Evolutionary conservation across 2,888 invertebrate genomes (phyloP), one percentile per base, ranked within the genome.

Genomic region (Abscondita cerata): DNA sequence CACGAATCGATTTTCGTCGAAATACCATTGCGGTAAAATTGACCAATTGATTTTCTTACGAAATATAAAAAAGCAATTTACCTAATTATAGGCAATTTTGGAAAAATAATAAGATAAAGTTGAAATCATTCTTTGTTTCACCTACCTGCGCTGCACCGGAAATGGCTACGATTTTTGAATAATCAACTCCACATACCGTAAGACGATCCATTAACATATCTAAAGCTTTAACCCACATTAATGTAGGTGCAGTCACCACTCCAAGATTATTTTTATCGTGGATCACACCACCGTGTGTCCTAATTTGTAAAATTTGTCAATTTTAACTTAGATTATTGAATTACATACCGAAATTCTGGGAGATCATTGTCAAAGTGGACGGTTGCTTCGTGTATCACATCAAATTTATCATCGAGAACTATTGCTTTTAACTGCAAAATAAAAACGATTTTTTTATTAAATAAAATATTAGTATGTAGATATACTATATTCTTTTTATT

Each of bases 201-300:
- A 98, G 83, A 63, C 90, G 87, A 77, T 95, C 93, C 81, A 98
- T 83, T 1, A 96, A 86, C 83, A 96, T 88, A 76, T 98, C 98
- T 44, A 98, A 78, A 0, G 97, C 96, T 82, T 96, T 96, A 5
- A 98, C 90, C 97, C 97, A 98, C 89, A 98, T 92, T 19, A 93
- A 82, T 0, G 95, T 90, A 1, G 96, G 96, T 0, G 91, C 92
- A 44, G 89, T 90, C 68, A 91, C 91, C 4, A 83, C 78, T 64
- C 81, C 78, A 0, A 81, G 78, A 59, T 83, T 81, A 40, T 79
- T 81, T 71, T 83, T 83, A 63, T 81, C 82, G 55, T 82, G 83
- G 40, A 84, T 76, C 1, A 86, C 86, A 9, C 89, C 89, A 11
- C 87, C 87, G 68, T 85, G 85, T 1, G 88, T 88, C 67, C 88